A percentile compares a stretch with the other conserved stretches of the same genome.
Evolutionary conservation across 2,888 invertebrate species (phyloP).

Genomic region (Andrena bicolor): DNA sequence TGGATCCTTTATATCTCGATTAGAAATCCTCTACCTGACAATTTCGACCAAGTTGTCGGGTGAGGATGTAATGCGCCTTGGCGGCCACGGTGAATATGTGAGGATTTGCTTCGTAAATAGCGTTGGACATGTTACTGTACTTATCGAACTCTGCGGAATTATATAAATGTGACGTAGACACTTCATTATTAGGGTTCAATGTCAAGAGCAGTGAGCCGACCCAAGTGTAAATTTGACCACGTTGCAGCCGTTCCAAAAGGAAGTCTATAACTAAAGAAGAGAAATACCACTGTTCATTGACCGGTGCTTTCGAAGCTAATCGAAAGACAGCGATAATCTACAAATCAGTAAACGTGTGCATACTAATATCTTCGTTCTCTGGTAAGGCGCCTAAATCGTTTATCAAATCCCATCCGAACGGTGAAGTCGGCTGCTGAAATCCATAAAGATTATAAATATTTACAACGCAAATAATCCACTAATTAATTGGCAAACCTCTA

Average conservation of each 20-base stretch:
- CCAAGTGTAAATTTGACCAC: constrained; percentile 84
- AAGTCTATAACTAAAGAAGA: constrained; percentile 78
- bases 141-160: constrained; percentile 40
- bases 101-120: constrained; percentile 65
- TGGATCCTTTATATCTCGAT: neutral
- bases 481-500: constrained; percentile 44
- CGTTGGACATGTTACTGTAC: constrained; percentile 48
- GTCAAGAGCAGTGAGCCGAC: constrained; percentile 83
- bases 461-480: neutral
- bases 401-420: constrained; percentile 69
- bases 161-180: constrained; percentile 67
- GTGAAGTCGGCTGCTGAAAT: constrained; percentile 64
- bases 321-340: neutral
- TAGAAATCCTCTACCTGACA: constrained; percentile 75
- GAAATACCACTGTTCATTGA: neutral
- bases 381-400: constrained; percentile 73
- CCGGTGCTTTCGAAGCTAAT: neutral
- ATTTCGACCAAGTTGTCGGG: constrained; percentile 78
- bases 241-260: constrained; percentile 78
- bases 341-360: constrained; percentile 29
- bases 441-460: constrained; percentile 11
- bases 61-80: constrained; percentile 76
- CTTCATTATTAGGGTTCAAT: constrained; percentile 80
- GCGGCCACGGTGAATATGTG: constrained; percentile 80
- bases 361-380: constrained; percentile 72